Evolutionary conservation across 2,797 vertebrate species (phyloP), one percentile per base, ranked within the genome.

Genomic region (Melanotaenia maccullochi): DNA sequence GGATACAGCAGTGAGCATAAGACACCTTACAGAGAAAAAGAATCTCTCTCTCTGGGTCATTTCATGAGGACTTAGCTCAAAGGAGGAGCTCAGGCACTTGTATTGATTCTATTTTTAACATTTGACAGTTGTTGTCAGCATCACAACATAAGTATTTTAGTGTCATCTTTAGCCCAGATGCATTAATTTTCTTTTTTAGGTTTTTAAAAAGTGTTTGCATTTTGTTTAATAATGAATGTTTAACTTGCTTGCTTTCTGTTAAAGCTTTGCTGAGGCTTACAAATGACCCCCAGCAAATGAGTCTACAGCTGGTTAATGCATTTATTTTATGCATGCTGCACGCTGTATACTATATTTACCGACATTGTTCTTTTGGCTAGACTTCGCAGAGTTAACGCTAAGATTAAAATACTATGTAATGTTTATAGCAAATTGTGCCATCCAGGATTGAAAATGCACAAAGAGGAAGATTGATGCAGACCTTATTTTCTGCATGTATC

Each of bases 191-290:
- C 51, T 62, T 9, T 35, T 49, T 59, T 60, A 9, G 20, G 61
- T 78, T 64, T 68, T 66, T 36, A 76, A 51, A 68, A 58, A 25
- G 65, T 54, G 20, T 63, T 82, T 85, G 44, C 47, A 18, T 80
- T 76, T 73, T 52, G 65, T 76, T 79, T 68, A 64, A 81, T 85
- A 81, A 82, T 66, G 24, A 58, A 86, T 81, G 65, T 60, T 73
- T 55, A 74, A 70, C 32, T 71, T 83, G 62, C 76, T 84, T 83
- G 28, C 25, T 54, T 65, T 69, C 32, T 69, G 40, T 65, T 77
- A 71, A 68, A 76, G 65, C 22, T 73, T 69, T 51, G 35, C 74
- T 81, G 67, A 59, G 51, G 83, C 22, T 35, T 70, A 73, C 13
- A 73, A 81, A 73, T 18, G 35, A 68, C 85, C 68, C 44, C 73